phyloP scores from a whole-genome alignment of 2,797 vertebrate genomes.

The Phrynocephalus guinanensis region DNA sequence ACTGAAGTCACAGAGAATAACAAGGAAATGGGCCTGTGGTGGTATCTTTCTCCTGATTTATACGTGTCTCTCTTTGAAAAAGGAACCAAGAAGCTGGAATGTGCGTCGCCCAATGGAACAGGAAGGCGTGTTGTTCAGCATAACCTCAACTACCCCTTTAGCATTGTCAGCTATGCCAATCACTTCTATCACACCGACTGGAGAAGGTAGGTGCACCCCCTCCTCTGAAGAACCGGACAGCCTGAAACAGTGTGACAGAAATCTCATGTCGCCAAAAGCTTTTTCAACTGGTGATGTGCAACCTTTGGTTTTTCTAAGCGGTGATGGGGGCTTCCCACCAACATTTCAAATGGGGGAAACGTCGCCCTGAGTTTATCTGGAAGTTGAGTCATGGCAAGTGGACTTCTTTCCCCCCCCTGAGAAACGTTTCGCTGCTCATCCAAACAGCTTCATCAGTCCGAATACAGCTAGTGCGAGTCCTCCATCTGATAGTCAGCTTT shows the following conservation, averaged over 20 bases:
- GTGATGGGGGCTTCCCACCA: too few species aligned
- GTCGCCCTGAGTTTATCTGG: too few species aligned
- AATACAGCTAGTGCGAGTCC: too few species aligned
- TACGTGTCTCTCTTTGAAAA: slow-evolving; percentile 28
- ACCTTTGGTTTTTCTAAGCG: neutral
- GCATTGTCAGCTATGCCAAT: slow-evolving; percentile 86
- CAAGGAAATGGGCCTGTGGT: neutral
- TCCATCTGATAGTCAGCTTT: too few species aligned
- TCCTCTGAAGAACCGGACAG: neutral
- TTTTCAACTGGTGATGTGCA: neutral
- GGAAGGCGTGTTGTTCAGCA: slow-evolving; percentile 85
- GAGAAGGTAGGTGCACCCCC: slow-evolving; percentile 84
- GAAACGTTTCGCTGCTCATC: too few species aligned
- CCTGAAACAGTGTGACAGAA: neutral
- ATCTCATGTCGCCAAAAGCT: neutral
- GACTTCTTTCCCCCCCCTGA: too few species aligned
- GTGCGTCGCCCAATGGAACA: slow-evolving; percentile 84
- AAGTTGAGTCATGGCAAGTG: too few species aligned
- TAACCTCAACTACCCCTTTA: slow-evolving; percentile 95
- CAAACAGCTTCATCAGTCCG: too few species aligned
- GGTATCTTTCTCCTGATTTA: neutral
- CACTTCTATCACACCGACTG: slow-evolving; percentile 98
- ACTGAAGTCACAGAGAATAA: neutral
- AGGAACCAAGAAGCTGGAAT: slow-evolving; percentile 97
- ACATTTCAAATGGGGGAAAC: neutral